These are phyloP conservation scores for Lepidurus couesii DNA, from an alignment of 1,140 invertebrate genomes.

Conservation along the genomic window DNA sequence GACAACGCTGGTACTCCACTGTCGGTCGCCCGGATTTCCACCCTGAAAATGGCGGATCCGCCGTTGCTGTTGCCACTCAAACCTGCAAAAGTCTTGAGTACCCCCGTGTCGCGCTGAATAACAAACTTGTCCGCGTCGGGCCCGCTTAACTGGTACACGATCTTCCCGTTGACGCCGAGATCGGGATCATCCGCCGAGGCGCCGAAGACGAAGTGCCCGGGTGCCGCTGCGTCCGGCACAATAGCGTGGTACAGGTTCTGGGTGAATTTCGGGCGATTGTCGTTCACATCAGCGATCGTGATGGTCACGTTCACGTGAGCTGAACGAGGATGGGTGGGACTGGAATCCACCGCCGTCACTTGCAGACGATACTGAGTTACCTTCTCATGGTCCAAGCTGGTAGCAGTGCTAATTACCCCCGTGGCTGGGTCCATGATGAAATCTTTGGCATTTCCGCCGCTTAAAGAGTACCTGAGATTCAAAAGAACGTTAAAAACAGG, in stretches of 20 bases:
- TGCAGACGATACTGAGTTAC: slow-evolving; percentile 68
- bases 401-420: slow-evolving; percentile 66
- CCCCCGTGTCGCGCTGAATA: slow-evolving; percentile 71
- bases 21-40: slow-evolving; percentile 60
- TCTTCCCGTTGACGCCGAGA: slow-evolving; percentile 67
- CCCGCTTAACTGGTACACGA: slow-evolving; percentile 70
- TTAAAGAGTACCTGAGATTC: slow-evolving; percentile 59
- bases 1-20: slow-evolving; percentile 47
- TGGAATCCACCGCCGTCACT: slow-evolving; percentile 78
- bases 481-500: background rate
- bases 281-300: slow-evolving; percentile 72
- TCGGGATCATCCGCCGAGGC: slow-evolving; percentile 75
- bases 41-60: slow-evolving; percentile 50
- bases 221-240: slow-evolving; percentile 66
- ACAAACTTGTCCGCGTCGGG: slow-evolving; percentile 67
- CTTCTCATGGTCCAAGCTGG: slow-evolving; percentile 71
- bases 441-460: slow-evolving; percentile 55
- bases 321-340: slow-evolving; percentile 68
- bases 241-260: slow-evolving; percentile 64
- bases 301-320: slow-evolving; percentile 75
- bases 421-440: slow-evolving; percentile 67
- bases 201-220: slow-evolving; percentile 77
- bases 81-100: slow-evolving; percentile 56
- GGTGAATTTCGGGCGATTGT: slow-evolving; percentile 75
- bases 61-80: slow-evolving; percentile 53